phyloP scores from a whole-genome alignment of 2,888 invertebrate species.

The Metacarcinus magister region DNA sequence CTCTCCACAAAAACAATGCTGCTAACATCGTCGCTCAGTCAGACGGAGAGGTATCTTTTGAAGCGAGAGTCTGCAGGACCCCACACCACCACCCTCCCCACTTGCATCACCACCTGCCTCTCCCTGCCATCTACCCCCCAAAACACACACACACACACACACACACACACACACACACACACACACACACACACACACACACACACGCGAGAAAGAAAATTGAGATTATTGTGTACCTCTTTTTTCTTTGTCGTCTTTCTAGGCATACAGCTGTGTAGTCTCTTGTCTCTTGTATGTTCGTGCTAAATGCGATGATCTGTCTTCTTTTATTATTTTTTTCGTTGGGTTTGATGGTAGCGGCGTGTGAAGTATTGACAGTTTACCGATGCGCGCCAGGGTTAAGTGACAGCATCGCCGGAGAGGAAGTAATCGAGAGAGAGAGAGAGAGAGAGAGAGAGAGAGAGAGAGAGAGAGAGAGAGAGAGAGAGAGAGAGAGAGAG shows the following conservation, averaged over 20 bases:
- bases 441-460: constrained; percentile 61
- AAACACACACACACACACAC: too few relatives aligned
- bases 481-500: constrained; percentile 50
- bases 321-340: neutral
- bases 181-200: too few relatives aligned
- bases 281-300: neutral
- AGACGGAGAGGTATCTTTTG: neutral
- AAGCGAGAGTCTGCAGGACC: neutral
- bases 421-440: neutral
- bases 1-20: constrained; percentile 31
- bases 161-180: too few relatives aligned
- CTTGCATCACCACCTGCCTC: neutral
- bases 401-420: neutral
- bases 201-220: neutral
- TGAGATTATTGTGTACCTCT: neutral
- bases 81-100: neutral
- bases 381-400: neutral
- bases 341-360: neutral
- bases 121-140: neutral
- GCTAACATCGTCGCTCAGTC: neutral
- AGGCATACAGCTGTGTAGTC: neutral
- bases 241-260: neutral
- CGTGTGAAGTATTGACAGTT: constrained; percentile 10
- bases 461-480: constrained; percentile 61
- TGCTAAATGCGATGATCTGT: neutral